Conservation (phyloP, 2,888 invertebrate species). For the Tanytarsus gracilentus region DNA sequence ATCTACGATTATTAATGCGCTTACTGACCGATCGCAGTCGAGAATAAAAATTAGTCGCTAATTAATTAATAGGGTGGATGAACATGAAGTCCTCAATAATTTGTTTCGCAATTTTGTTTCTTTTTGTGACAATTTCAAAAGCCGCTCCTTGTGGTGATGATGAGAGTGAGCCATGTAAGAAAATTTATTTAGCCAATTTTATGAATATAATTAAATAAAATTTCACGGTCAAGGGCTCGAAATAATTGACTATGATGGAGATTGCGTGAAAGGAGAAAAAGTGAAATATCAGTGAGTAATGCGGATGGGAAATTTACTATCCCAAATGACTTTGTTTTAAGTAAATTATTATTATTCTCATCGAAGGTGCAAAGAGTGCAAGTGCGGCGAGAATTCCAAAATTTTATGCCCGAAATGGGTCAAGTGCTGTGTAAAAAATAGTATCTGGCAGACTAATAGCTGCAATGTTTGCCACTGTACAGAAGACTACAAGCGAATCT, state of each 20-base stretch:
- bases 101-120: no score
- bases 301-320: background rate
- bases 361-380: constrained; percentile 14
- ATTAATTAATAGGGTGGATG: no score
- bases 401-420: constrained; percentile 17
- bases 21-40: no score
- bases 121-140: no score
- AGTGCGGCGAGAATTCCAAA: constrained; percentile 4
- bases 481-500: background rate
- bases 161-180: no score
- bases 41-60: no score
- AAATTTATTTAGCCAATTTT: no score
- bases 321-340: background rate
- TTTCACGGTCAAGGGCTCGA: constrained; percentile 16
- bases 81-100: no score
- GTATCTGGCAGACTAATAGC: constrained; percentile 4
- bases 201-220: background rate
- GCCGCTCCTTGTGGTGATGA: no score
- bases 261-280: constrained; percentile 3
- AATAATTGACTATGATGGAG: background rate
- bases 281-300: background rate
- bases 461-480: constrained; percentile 18
- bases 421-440: constrained; percentile 7
- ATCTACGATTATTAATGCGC: no score
- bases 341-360: background rate